These are phyloP conservation scores for Eupeodes latifasciatus DNA, from an alignment of 2,888 invertebrate species.

Conservation along the genomic window DNA sequence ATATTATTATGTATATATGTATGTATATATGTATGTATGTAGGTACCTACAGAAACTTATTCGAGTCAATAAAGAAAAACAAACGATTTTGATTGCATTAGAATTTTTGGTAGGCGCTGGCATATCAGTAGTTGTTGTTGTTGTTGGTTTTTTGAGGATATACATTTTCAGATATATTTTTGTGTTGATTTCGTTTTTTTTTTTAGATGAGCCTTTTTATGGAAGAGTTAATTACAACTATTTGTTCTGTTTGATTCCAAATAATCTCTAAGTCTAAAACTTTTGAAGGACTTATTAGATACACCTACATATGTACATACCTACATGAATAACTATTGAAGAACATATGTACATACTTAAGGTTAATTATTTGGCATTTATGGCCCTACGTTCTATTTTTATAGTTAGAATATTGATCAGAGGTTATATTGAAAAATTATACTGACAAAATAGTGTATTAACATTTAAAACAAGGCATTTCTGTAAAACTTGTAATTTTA, in stretches of 20 bases:
- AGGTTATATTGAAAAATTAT: too few species aligned
- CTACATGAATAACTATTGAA: too few species aligned
- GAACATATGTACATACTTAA: too few species aligned
- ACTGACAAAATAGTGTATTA: too few species aligned
- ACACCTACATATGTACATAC: too few species aligned
- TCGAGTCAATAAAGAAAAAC: slow-evolving; percentile 37
- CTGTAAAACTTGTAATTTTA: too few species aligned
- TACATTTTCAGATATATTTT: background rate
- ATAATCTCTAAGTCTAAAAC: background rate
- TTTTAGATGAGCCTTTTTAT: background rate
- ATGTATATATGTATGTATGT: background rate
- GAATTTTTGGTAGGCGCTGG: slow-evolving; percentile 29
- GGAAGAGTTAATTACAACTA: slow-evolving; percentile 8
- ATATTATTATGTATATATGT: background rate
- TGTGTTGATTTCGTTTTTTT: too few species aligned
- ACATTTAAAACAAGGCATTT: too few species aligned
- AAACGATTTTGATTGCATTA: slow-evolving; percentile 41
- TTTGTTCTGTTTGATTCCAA: slow-evolving; percentile 1
- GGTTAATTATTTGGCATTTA: too few species aligned
- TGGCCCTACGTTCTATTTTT: too few species aligned
- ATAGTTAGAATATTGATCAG: too few species aligned
- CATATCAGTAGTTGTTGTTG: background rate
- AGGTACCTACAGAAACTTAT: slow-evolving; percentile 16
- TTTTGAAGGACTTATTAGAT: background rate
- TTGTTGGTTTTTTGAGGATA: background rate